A percentile compares a stretch with the other conserved stretches of the same genome.
Evolutionary conservation across 1,140 invertebrate species (phyloP).

Genomic region (Aethina tumida): DNA sequence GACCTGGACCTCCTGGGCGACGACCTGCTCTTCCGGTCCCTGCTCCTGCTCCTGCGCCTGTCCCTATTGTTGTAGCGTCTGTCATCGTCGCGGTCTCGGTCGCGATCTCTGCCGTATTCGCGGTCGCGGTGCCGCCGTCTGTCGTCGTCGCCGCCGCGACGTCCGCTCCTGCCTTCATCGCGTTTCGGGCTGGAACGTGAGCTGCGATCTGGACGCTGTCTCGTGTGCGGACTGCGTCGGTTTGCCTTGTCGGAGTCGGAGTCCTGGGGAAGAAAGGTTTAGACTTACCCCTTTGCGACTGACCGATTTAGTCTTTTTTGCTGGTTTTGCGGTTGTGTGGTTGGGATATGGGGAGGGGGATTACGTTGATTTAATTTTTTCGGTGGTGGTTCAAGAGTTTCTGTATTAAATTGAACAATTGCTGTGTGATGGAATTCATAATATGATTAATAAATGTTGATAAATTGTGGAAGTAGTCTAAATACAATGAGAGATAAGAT

Average conservation of each 20-base stretch:
- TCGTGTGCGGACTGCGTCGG: background rate
- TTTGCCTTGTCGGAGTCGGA: conserved; percentile 11
- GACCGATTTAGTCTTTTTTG: too few species aligned
- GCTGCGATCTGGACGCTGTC: conserved; percentile 3
- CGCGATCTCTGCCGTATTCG: conserved; percentile 5
- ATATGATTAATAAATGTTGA: background rate
- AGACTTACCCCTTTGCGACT: too few species aligned
- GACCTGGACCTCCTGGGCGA: conserved; percentile 20
- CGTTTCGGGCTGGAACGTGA: background rate
- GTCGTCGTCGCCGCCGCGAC: conserved; percentile 2
- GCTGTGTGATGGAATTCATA: background rate
- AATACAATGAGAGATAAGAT: conserved; percentile 1
- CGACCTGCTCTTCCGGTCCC: conserved; percentile 9
- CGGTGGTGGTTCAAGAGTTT: too few species aligned
- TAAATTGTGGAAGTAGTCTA: background rate
- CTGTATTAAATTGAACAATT: too few species aligned
- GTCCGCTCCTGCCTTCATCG: conserved; percentile 1
- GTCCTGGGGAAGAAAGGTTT: conserved; percentile 22
- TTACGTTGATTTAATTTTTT: conserved; percentile 4
- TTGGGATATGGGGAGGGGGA: too few species aligned
- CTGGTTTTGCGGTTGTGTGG: conserved; percentile 4
- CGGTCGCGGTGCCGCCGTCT: conserved; percentile 4
- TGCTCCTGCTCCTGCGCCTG: conserved; percentile 1
- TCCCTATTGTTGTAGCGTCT: conserved; percentile 8
- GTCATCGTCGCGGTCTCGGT: conserved; percentile 9